A percentile compares a stretch with the other conserved stretches of the same genome.
Conservation (phyloP, 2,113 vertebrate genomes). For the Mus musculus region GRCm39 chr2:122123501-122124000, state of each 20-base stretch:
- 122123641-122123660: neutral
- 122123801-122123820: constrained; percentile 89
- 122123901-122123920: constrained; percentile 92
- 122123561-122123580: neutral
- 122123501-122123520: neutral
- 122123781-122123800: constrained; percentile 82
- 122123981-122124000: neutral
- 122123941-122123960: constrained; percentile 92
- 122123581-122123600: neutral
- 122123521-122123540: neutral
- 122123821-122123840: constrained; percentile 84
- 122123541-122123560: neutral
- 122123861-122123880: constrained; percentile 95
- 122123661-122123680: neutral
- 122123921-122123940: constrained; percentile 93
- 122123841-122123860: constrained; percentile 85
- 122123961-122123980: neutral
- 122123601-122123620: neutral
- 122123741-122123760: neutral
- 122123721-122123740: neutral
- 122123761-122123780: neutral
- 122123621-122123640: neutral
- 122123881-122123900: constrained; percentile 92
- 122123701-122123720: neutral
- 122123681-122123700: neutral